Evolutionary conservation across 2,888 invertebrate species (phyloP), one percentile per base, ranked within the genome.

Genomic region (Melanchra persicariae): DNA sequence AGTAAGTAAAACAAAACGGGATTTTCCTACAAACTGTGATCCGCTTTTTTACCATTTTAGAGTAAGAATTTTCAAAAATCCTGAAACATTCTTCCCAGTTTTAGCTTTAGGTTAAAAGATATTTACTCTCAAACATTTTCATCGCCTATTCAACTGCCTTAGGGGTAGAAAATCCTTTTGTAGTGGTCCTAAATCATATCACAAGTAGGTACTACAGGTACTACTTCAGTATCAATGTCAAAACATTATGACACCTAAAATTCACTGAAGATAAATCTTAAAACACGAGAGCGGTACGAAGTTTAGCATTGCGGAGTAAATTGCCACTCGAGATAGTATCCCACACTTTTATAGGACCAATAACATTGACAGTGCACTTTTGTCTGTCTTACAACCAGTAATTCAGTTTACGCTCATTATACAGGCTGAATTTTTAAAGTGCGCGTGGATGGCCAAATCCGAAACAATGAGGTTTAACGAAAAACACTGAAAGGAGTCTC

Each of bases 281-380:
- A 26, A 60, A 76, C 65, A 9, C 49, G 45, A 59, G 68, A 43
- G 40, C 54, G 69, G 30, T 49, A 34, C 26, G 76, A n/a, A n/a
- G 55, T 57, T 54, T 55, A 62, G 63, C 65, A 47, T 58, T 66
- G 66, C 55, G 40, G 15, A 59, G 54, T 73, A 79, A 76, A 79
- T 64, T 76, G 79, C 54, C 64, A 34, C 59, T 74, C 30, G n/a
- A 74, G 58, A 40, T 49, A 49, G 30, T 22, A 70, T 77, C 47
- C 52, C 40, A 59, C 47, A 59, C 34, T 47, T 74, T 54, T 60
- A 77, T 70, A 22, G 47, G 15, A 55, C 52, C 59, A 52, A 58
- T 54, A 77, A 54, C 47, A 77, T 69, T 69, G 77, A 70, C 59
- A 77, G 26, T 77, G 47, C 59, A 60, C 17, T 49, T 69, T 47